phyloP scores from a whole-genome alignment of 2,113 vertebrate species.

The Cervus canadensis region DNA sequence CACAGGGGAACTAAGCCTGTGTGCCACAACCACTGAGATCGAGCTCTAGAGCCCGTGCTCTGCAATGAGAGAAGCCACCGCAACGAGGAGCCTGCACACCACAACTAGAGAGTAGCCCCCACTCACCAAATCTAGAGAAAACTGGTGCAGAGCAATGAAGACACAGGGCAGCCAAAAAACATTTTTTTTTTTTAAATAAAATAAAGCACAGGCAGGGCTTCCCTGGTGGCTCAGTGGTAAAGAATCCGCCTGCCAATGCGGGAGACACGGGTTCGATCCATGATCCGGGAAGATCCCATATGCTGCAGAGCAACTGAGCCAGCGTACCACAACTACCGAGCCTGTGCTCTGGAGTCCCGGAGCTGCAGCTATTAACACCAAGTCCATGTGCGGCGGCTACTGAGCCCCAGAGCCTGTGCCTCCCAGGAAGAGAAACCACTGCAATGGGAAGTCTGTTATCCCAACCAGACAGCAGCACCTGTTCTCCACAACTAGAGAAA shows the following conservation, averaged over 20 bases:
- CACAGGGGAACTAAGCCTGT: background rate
- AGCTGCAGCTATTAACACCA: background rate
- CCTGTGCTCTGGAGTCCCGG: background rate
- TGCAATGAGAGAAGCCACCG: background rate
- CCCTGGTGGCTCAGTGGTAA: background rate
- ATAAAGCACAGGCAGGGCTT: background rate
- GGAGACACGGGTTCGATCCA: background rate
- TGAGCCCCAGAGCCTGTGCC: background rate
- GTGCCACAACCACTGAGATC: background rate
- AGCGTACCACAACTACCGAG: accelerated
- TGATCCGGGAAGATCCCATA: background rate
- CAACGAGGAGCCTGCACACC: background rate
- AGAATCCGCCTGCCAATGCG: accelerated
- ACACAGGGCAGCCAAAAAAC: background rate
- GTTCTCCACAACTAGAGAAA: background rate
- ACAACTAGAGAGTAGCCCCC: background rate
- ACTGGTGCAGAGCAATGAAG: background rate
- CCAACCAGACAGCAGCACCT: background rate
- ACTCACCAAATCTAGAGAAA: background rate
- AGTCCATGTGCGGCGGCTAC: background rate
- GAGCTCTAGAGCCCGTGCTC: background rate
- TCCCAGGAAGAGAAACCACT: background rate
- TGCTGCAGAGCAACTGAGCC: background rate
- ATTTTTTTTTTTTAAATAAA: too few relatives aligned
- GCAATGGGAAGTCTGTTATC: background rate